Percentiles rank a stretch among this genome's conserved stretches.
Conservation (phyloP, 2,113 vertebrate species). For the Notothenia rossii region DNA sequence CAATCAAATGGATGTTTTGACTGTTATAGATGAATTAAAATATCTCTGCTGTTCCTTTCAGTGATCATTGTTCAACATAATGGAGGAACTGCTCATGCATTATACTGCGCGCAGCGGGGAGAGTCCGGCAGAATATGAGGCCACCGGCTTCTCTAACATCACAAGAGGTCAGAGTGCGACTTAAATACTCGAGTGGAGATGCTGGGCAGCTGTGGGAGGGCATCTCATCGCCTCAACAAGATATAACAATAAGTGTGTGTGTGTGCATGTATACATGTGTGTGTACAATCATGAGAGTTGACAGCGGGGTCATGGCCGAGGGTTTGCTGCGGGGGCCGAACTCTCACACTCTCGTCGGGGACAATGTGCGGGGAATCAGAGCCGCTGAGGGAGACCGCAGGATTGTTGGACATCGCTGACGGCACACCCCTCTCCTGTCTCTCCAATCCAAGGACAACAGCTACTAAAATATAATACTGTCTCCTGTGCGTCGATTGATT, state of each 20-base stretch:
- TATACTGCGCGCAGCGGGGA: slow-evolving; percentile 37
- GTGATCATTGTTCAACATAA: slow-evolving; percentile 6
- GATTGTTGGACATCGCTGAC: slow-evolving; percentile 71
- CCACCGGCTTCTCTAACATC: slow-evolving; percentile 22
- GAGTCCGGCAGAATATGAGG: slow-evolving; percentile 12
- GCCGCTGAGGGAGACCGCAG: slow-evolving; percentile 73
- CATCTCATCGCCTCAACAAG: slow-evolving; percentile 7
- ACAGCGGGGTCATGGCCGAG: slow-evolving; percentile 60
- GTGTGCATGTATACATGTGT: neutral
- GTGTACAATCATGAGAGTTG: slow-evolving; percentile 56
- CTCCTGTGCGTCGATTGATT: slow-evolving; percentile 37
- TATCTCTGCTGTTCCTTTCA: neutral
- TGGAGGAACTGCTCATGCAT: slow-evolving; percentile 23
- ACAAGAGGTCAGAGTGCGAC: slow-evolving; percentile 64
- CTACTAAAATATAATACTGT: slow-evolving; percentile 64
- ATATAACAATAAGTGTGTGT: slow-evolving; percentile 39
- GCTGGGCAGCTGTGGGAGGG: slow-evolving; percentile 22
- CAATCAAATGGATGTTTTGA: neutral
- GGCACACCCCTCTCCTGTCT: slow-evolving; percentile 60
- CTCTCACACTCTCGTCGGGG: slow-evolving; percentile 52
- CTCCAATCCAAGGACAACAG: slow-evolving; percentile 74
- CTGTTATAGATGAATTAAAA: neutral
- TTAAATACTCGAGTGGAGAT: slow-evolving; percentile 53
- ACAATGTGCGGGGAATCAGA: slow-evolving; percentile 64
- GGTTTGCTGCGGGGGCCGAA: slow-evolving; percentile 27